Evolutionary conservation across 2,888 invertebrate species (phyloP).

Genomic region (Xestoiulus laeticollis): DNA sequence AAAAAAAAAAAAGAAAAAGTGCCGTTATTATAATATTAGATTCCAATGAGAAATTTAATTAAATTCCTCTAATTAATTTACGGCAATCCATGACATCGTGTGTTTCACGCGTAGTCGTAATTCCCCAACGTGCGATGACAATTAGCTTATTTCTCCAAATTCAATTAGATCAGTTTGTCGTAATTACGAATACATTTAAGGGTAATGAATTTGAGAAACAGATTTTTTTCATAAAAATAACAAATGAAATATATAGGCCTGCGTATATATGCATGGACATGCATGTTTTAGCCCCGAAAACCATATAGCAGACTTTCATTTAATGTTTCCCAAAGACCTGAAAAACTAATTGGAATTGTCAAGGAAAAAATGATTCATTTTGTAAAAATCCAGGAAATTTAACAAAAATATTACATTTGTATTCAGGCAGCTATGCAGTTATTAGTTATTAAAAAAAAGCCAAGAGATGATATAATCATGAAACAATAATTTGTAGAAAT

Average conservation of each 20-base stretch:
- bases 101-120: neutral
- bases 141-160: neutral
- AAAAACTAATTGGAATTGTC: too few relatives aligned
- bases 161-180: conserved; percentile 26
- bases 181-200: neutral
- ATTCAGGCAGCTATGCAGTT: too few relatives aligned
- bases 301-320: too few relatives aligned
- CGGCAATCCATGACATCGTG: neutral
- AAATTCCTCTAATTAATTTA: conserved; percentile 11
- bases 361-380: too few relatives aligned
- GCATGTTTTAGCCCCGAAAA: neutral
- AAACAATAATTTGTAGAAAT: too few relatives aligned
- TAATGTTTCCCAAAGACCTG: too few relatives aligned
- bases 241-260: neutral
- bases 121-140: neutral
- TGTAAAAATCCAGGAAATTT: too few relatives aligned
- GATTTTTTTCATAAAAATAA: neutral
- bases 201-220: neutral
- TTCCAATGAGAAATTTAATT: neutral
- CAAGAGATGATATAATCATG: too few relatives aligned
- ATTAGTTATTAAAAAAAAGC: too few relatives aligned
- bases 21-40: neutral
- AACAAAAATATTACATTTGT: too few relatives aligned
- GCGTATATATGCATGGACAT: neutral
- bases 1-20: neutral